Evolutionary conservation across 2,113 vertebrate species (phyloP).

Genomic region (Tympanuchus pallidicinctus): DNA sequence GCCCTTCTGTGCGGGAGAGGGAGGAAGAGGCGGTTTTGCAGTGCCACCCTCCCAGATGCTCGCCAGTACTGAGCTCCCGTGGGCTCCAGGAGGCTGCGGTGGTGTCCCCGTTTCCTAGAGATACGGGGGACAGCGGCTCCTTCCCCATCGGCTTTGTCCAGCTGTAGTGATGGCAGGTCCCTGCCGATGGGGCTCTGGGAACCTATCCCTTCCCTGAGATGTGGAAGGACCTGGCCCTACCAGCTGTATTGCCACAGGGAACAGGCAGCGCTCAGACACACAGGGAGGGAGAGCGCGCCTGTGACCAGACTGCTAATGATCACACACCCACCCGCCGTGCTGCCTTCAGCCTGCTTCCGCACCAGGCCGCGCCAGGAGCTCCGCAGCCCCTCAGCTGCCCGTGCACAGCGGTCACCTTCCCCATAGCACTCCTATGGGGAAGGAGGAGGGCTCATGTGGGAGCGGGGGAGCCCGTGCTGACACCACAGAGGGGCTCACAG

Average conservation of each 20-base stretch:
- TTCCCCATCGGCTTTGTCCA: background rate
- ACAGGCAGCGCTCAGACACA: slow-evolving; percentile 39
- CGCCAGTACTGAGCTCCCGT: background rate
- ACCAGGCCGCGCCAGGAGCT: slow-evolving; percentile 42
- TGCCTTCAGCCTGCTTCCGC: slow-evolving; percentile 45
- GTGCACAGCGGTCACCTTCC: background rate
- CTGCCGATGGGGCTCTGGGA: background rate
- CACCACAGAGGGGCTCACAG: background rate
- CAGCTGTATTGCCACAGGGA: slow-evolving; percentile 53
- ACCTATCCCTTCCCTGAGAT: background rate
- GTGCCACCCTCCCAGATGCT: background rate
- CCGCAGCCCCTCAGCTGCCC: background rate
- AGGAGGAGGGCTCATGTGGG: background rate
- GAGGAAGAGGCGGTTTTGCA: background rate
- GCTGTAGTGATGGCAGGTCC: background rate
- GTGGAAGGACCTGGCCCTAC: background rate
- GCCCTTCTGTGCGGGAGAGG: background rate
- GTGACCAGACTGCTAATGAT: slow-evolving; percentile 75
- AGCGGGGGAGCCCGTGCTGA: background rate
- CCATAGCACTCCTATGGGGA: background rate
- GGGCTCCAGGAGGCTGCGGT: background rate
- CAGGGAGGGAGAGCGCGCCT: slow-evolving; percentile 24
- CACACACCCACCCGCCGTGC: slow-evolving; percentile 48
- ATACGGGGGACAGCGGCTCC: rapidly evolving
- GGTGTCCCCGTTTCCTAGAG: background rate